A percentile compares a stretch with the other conserved stretches of the same genome.
phyloP scores from a whole-genome alignment of 2,888 invertebrate genomes.

The Diadromus collaris region DNA sequence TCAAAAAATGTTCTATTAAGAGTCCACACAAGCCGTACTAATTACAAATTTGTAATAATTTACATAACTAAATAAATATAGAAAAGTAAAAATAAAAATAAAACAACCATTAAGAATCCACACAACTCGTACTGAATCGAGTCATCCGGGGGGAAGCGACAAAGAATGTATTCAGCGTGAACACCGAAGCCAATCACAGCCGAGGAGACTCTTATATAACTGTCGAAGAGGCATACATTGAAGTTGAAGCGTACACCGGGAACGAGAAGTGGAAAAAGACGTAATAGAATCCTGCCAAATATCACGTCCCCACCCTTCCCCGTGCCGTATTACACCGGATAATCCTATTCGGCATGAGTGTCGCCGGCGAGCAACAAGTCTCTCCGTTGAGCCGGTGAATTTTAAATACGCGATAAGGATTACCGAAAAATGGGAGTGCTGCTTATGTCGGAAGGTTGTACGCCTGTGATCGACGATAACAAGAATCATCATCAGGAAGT shows the following conservation, averaged over 20 bases:
- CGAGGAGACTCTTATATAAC: background rate
- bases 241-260: background rate
- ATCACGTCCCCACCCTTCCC: background rate
- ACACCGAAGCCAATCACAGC: background rate
- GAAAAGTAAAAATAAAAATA: too few species aligned
- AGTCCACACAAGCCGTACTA: too few species aligned
- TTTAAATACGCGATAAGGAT: background rate
- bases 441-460: slow-evolving; percentile 74
- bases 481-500: slow-evolving; percentile 47
- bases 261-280: background rate
- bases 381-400: background rate
- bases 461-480: slow-evolving; percentile 65
- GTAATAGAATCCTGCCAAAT: background rate
- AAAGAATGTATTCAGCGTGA: background rate
- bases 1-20: too few species aligned
- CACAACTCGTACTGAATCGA: background rate
- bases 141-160: background rate
- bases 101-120: too few species aligned
- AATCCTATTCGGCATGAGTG: background rate
- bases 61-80: too few species aligned
- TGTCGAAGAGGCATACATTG: background rate
- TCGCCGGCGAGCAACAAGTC: background rate
- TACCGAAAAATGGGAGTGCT: slow-evolving; percentile 77
- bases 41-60: too few species aligned
- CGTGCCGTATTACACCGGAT: background rate